Evolutionary conservation across 1,140 invertebrate species (phyloP).

Genomic region (Argopecten irradians): DNA sequence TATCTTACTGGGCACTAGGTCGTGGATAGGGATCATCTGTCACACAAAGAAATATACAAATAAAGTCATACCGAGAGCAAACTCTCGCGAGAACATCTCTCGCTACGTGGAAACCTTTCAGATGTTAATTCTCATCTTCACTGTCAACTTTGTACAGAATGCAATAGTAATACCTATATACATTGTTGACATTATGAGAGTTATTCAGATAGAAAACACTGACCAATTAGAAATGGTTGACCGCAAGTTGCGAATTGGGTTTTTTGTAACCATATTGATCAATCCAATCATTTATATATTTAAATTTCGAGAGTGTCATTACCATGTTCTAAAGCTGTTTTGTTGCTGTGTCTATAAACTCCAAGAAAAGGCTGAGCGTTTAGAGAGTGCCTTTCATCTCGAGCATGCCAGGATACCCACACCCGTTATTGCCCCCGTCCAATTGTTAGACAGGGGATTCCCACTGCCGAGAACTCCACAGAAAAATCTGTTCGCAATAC

Average conservation of each 20-base stretch:
- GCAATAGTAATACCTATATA: neutral
- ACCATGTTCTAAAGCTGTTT: neutral
- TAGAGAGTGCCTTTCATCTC: neutral
- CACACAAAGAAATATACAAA: constrained; percentile 3
- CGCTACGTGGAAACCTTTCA: neutral
- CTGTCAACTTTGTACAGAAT: neutral
- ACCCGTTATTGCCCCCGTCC: neutral
- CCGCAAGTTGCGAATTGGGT: neutral
- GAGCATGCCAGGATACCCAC: neutral
- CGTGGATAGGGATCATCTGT: neutral
- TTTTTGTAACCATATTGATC: neutral
- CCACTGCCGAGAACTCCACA: neutral
- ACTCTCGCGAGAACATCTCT: neutral
- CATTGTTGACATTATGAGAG: neutral
- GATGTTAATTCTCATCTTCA: neutral
- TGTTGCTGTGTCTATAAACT: neutral
- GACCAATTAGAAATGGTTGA: neutral
- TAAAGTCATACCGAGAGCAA: neutral
- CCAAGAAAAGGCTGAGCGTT: neutral
- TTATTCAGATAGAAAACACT: neutral
- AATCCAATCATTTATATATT: neutral
- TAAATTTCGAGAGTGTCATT: neutral
- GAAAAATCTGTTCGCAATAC: neutral
- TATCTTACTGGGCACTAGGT: neutral
- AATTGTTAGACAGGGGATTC: neutral